Evolutionary conservation across 2,797 vertebrate species (phyloP).

Genomic region (Heterohyrax brucei): DNA sequence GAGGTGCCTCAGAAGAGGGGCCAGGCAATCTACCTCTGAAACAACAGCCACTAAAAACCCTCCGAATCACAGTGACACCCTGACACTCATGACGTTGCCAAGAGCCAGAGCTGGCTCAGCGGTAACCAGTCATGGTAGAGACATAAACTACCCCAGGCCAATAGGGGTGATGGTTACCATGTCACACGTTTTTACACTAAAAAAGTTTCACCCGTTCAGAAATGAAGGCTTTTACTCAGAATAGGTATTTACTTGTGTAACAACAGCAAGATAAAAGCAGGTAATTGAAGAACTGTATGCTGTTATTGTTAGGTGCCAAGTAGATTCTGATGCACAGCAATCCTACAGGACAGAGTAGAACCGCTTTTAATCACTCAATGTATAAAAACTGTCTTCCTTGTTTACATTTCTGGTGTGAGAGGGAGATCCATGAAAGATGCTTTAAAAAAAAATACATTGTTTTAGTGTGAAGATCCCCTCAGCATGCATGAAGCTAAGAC

Average conservation of each 20-base stretch:
- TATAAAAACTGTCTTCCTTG: not conserved
- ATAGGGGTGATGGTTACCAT: not conserved
- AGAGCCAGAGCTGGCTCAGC: no score
- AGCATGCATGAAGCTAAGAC: not conserved
- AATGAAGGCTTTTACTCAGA: conserved; percentile 54
- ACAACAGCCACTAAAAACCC: no score
- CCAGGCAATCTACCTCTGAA: no score
- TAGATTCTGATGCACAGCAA: no score
- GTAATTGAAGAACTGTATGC: not conserved
- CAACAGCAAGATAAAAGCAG: not conserved
- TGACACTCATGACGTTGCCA: no score
- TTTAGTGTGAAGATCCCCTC: not conserved
- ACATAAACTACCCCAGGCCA: no score
- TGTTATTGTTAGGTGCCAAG: no score
- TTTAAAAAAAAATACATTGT: not conserved
- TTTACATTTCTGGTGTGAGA: not conserved
- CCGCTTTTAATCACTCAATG: not conserved
- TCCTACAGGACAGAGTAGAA: not conserved
- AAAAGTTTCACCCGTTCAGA: conserved; percentile 48
- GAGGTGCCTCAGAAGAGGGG: no score
- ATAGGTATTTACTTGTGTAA: not conserved
- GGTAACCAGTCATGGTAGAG: no score
- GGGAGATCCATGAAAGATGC: not conserved
- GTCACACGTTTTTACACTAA: conserved; percentile 5
- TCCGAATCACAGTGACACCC: no score